Conservation (phyloP, 2,888 invertebrate genomes). For the Epinotia bilunana region DNA sequence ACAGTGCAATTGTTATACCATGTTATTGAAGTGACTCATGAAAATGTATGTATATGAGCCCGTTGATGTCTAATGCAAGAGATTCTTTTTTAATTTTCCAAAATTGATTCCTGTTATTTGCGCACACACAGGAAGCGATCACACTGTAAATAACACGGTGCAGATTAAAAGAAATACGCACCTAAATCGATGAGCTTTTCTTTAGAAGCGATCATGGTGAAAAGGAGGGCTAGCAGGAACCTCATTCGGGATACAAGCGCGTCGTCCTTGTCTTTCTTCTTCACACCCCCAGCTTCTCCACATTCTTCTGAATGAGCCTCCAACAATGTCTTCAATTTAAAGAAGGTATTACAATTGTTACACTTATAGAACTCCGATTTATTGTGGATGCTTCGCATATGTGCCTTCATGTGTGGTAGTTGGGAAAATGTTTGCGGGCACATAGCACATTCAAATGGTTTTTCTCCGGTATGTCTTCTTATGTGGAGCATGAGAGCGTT, state of each 20-base stretch:
- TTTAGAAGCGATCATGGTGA: conserved; percentile 93
- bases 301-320: conserved; percentile 86
- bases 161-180: conserved; percentile 78
- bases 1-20: conserved; percentile 68
- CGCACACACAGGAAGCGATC: conserved; percentile 79
- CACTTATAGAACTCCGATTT: conserved; percentile 92
- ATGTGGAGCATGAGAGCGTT: conserved; percentile 93
- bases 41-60: conserved; percentile 58
- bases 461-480: conserved; percentile 93
- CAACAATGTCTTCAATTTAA: conserved; percentile 90
- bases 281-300: conserved; percentile 75
- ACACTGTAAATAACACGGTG: conserved; percentile 73
- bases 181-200: conserved; percentile 91
- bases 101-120: conserved; percentile 69
- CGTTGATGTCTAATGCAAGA: conserved; percentile 74
- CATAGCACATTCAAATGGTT: conserved; percentile 89
- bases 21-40: conserved; percentile 55
- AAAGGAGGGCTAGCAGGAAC: conserved; percentile 90
- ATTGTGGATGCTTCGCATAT: conserved; percentile 93
- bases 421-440: conserved; percentile 92
- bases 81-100: conserved; percentile 48
- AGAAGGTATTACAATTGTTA: conserved; percentile 88
- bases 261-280: conserved; percentile 16
- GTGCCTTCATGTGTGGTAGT: conserved; percentile 93
- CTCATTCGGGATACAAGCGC: conserved; percentile 80